A percentile compares a stretch with the other conserved stretches of the same genome.
Evolutionary conservation across 2,113 vertebrate genomes (phyloP).

Genomic region (Peromyscus californicus): DNA sequence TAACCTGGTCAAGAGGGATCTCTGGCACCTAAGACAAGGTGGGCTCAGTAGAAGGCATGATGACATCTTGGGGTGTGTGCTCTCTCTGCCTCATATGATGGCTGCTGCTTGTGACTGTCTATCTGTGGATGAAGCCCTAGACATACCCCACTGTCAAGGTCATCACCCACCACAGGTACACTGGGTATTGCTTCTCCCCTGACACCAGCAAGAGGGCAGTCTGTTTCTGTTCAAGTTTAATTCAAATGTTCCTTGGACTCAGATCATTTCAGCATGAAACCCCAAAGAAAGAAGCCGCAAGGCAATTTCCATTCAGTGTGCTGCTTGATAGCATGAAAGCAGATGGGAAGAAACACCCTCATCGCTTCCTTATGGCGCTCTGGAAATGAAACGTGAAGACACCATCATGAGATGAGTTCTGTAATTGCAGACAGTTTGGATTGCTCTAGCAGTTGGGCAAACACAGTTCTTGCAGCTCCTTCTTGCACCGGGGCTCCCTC

Average conservation of each 20-base stretch:
- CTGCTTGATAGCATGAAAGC: constrained; percentile 44
- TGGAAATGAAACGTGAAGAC: constrained; percentile 65
- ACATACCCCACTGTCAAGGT: not conserved
- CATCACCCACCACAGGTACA: fast-evolving
- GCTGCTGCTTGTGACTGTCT: fast-evolving
- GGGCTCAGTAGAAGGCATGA: not conserved
- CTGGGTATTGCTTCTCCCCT: not conserved
- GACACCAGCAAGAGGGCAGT: not conserved
- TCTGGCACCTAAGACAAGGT: too few species aligned
- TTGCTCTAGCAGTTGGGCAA: constrained; percentile 75
- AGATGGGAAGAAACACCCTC: constrained; percentile 65
- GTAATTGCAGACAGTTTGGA: constrained; percentile 72
- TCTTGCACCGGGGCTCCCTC: not conserved
- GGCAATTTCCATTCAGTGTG: constrained; percentile 60
- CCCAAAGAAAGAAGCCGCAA: constrained; percentile 3
- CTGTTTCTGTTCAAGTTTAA: not conserved
- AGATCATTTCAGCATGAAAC: constrained; percentile 29
- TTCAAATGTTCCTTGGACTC: constrained; percentile 35
- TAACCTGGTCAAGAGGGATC: not conserved
- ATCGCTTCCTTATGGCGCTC: constrained; percentile 24
- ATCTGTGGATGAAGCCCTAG: not conserved
- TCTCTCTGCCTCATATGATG: fast-evolving
- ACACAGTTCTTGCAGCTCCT: constrained; percentile 54
- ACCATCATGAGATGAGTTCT: constrained; percentile 39
- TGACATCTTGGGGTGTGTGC: fast-evolving